Base-by-base conservation (phyloP, 1,140 invertebrate genomes). In the Ceratitis capitata region DNA sequence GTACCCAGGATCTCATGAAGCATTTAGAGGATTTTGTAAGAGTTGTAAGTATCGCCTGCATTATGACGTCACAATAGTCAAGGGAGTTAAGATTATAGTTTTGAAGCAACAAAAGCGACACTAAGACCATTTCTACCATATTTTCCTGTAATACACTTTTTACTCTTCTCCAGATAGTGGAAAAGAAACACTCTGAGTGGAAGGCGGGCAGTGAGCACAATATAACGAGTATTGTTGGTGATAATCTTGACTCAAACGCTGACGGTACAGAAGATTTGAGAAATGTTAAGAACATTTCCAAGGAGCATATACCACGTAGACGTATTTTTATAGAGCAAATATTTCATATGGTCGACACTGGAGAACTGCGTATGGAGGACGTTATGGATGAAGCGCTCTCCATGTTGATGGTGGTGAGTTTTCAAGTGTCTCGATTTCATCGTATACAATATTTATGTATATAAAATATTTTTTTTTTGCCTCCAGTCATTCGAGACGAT, bases 321-420 rank as follows among this genome's bases (percentile, higher is more conserved):
- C 89, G 90, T 83, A 91, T 91, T 49, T 91, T 91, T 64, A 91
- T 91, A 23, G 90, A 91, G 69, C 90, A 91, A 83, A 89, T 91
- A 85, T 91, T 91, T 32, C 88, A 89, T 26, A 83, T 91, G 89
- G 90, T 89, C 7, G 90, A 90, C 83, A 88, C 87, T 7, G 89
- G 89, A 0, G 89, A 91, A 49, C 64, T 91, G 35, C 89, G 89
- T 2, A 84, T 90, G 26, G 87, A 91, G 85, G 90, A 91, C 45
- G 89, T 91, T 56, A 89, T 90, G 86, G 86, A 91, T 69, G 90
- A 91, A 87, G 88, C 90, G 0, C 89, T 91, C 58, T 91, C 90
- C 5, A 91, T 91, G 90, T 88, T 91, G 0, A 56, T 91, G 64
- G 90, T 91, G 89, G 90, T 91, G 23, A 89, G 88, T 86, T n/a